Conservation (phyloP, 1,140 invertebrate species). For the Neodiprion fabricii region DNA sequence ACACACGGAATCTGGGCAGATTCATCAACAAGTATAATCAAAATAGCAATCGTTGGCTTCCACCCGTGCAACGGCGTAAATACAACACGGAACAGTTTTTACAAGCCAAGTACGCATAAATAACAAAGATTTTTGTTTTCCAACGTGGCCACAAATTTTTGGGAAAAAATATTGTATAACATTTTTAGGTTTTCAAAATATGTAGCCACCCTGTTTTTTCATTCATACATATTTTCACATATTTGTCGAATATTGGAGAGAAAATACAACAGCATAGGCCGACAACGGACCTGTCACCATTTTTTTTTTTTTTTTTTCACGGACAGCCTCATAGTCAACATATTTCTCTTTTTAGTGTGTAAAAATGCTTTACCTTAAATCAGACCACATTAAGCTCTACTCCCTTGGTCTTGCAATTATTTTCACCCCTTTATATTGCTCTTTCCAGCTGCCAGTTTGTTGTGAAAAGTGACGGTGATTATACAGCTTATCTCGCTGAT, state of each 20-base stretch:
- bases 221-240: too few species aligned
- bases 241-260: too few species aligned
- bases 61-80: constrained; percentile 66
- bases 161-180: background rate
- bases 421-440: constrained; percentile 8
- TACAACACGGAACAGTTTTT: constrained; percentile 94
- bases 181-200: constrained; percentile 19
- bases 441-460: constrained; percentile 92
- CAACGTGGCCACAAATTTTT: background rate
- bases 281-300: too few species aligned
- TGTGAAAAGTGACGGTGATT: constrained; percentile 81
- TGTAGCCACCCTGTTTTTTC: constrained; percentile 16
- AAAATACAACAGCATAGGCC: too few species aligned
- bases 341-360: background rate
- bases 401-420: too few species aligned
- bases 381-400: background rate
- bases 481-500: constrained; percentile 76
- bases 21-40: constrained; percentile 38
- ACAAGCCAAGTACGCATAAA: constrained; percentile 82
- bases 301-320: too few species aligned
- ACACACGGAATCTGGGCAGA: constrained; percentile 41
- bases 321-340: background rate
- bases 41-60: constrained; percentile 57
- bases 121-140: background rate
- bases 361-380: constrained; percentile 16